Conservation (phyloP, 2,797 vertebrate species). For the Emydoidea blandingii region DNA sequence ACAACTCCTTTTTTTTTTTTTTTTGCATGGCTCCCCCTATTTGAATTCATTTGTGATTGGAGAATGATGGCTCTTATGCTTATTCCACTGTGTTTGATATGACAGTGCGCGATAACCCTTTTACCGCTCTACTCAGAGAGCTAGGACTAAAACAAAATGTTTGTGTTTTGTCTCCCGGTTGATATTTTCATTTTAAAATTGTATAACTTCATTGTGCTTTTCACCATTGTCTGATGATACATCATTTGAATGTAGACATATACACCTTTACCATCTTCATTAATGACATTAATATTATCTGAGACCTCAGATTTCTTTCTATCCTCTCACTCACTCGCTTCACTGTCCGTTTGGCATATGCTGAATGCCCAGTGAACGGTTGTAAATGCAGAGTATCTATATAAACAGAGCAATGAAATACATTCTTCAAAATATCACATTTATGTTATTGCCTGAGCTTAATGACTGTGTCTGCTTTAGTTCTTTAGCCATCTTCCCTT, state of each 20-base stretch:
- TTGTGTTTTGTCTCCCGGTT: slow-evolving; percentile 29
- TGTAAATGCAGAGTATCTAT: neutral
- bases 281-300: neutral
- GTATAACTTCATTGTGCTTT: slow-evolving; percentile 26
- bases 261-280: neutral
- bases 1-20: slow-evolving; percentile 64
- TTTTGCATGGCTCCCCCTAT: slow-evolving; percentile 46
- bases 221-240: slow-evolving; percentile 34
- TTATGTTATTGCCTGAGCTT: neutral
- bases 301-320: neutral
- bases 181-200: slow-evolving; percentile 2
- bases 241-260: slow-evolving; percentile 11
- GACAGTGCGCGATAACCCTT: neutral
- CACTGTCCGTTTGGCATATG: neutral
- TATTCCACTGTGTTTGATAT: slow-evolving; percentile 51
- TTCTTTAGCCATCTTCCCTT: slow-evolving; percentile 21
- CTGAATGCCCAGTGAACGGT: neutral
- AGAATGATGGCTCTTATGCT: slow-evolving; percentile 56
- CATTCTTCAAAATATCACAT: neutral
- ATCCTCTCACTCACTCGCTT: neutral
- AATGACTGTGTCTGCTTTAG: neutral
- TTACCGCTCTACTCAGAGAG: slow-evolving; percentile 23
- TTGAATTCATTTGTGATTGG: slow-evolving; percentile 67
- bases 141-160: slow-evolving; percentile 32
- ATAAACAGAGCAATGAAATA: neutral